Base-by-base conservation (phyloP, 2,113 vertebrate species). In the Tretioscincus oriximinensis region DNA sequence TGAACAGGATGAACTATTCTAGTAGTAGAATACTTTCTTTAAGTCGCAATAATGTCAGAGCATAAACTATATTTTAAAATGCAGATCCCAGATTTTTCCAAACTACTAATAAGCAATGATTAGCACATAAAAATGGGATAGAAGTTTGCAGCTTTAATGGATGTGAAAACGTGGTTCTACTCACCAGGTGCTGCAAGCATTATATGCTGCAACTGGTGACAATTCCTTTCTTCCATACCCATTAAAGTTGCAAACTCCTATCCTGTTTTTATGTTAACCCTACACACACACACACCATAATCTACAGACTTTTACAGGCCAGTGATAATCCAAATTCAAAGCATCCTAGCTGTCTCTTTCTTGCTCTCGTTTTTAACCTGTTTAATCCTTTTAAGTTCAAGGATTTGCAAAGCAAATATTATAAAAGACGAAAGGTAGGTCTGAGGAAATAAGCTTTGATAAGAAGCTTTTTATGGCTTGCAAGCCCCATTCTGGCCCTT, bases 351-450 rank as follows among this genome's bases (percentile, higher is more conserved):
- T 90, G 84, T 89, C 85, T 87, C 85, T 77, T 54, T 5, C 14
- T n/a, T 10, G 2, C 49, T 60, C 67, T n/a, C 20, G 11, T 73
- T 51, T 86, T 87, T 20, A 90, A 92, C 87, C 87, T 90, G 90
- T 91, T 93, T 91, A 93, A 91, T 92, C 93, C 90, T 93, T 90
- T 86, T 83, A 90, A 93, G 89, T 92, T 93, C 91, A 95, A 96
- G 91, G 91, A 93, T 93, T 89, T 92, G 85, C 84, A 94, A 93
- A 93, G 91, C 76, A 95, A 95, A 95, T 91, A 95, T 81, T 88
- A 92, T 94, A 91, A 93, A 94, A 93, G 94, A 93, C 94, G 94
- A 94, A 94, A 94, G 94, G 94, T 90, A 83, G 86, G 69, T 83
- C 81, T 85, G 89, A 95, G 94, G 94, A 94, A 95, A 94, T 92